A percentile compares a stretch with the other conserved stretches of the same genome.
These are phyloP conservation scores for Meteorus sp. DNA, from an alignment of 1,140 invertebrate species.

Conservation along the genomic window DNA sequence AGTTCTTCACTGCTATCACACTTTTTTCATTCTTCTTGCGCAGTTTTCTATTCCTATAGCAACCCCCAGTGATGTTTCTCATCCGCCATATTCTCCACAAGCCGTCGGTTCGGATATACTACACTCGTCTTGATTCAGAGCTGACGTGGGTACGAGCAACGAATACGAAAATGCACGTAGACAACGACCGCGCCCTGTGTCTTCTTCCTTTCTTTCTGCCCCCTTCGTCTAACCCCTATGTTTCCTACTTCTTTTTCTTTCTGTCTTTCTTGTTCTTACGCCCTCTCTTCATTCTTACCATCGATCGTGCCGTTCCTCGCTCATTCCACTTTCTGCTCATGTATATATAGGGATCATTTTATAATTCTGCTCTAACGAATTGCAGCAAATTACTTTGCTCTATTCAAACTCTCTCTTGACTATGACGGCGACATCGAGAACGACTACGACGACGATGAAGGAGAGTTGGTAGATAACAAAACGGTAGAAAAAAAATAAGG, in stretches of 20 bases:
- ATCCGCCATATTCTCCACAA: background rate
- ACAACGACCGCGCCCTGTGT: constrained; percentile 8
- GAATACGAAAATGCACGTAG: constrained; percentile 25
- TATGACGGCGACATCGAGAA: too few relatives aligned
- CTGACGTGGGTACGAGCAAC: constrained; percentile 4
- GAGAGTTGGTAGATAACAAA: background rate
- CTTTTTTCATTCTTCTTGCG: constrained; percentile 5
- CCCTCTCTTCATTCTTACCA: too few relatives aligned
- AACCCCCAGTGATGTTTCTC: background rate
- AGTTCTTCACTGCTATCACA: background rate
- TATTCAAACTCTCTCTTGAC: constrained; percentile 9
- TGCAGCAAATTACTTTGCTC: constrained; percentile 9
- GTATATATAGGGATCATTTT: background rate
- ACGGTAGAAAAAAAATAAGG: background rate
- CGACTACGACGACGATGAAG: constrained; percentile 1
- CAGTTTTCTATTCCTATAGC: constrained; percentile 8
- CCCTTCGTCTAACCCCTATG: background rate
- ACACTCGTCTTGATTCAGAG: constrained; percentile 7
- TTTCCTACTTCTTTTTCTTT: background rate
- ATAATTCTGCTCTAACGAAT: constrained; percentile 18
- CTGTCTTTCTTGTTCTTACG: too few relatives aligned
- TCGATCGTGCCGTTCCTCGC: constrained; percentile 7
- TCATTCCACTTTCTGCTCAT: background rate
- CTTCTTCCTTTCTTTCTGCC: background rate
- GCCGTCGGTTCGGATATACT: background rate